Base-by-base conservation (phyloP, 2,797 vertebrate genomes). In the Sebastes kiyomatsui region DNA sequence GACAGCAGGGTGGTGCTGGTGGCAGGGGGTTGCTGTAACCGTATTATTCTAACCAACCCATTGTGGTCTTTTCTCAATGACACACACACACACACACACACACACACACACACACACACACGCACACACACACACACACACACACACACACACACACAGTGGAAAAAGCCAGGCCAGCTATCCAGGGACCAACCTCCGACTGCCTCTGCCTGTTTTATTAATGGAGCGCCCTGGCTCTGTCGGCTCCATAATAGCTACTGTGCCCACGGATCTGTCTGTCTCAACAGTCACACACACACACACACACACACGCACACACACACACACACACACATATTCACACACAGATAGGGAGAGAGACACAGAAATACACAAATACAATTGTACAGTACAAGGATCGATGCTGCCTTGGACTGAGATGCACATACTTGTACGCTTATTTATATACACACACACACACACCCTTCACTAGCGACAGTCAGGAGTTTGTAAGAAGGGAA, bases 181-280 rank as follows among this genome's bases (percentile, higher is more conserved):
- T 87, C 92, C 72, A 82, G 92, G 90, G 91, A 91, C 83, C 78
- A 80, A 88, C 87, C 89, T 90, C 83, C 13, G 73, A 86, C 90
- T 87, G 87, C 69, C 77, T 89, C 88, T 82, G 82, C 84, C 90
- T 92, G 92, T 94, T 94, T 94, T 93, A 95, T 95, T 94, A 95
- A 95, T 92, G 93, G 88, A 82, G 88, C 49, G 52, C 75, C 70
- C 82, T 61, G 82, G 84, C 82, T 87, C 82, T 90, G 91, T 85
- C 68, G 77, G 83, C 81, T 88, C 78, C 86, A 84, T 94, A 91
- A 93, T 90, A 93, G 91, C 88, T 83, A 84, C 90, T 87, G 82
- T 87, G 89, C 87, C 89, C 84, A 86, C 74, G 30, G 78, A 86
- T 88, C 85, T 82, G 80, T 89, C 90, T 79, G 81, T 88, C 72